Conservation (phyloP, 2,888 invertebrate species). For the Choreutis nemorana region DNA sequence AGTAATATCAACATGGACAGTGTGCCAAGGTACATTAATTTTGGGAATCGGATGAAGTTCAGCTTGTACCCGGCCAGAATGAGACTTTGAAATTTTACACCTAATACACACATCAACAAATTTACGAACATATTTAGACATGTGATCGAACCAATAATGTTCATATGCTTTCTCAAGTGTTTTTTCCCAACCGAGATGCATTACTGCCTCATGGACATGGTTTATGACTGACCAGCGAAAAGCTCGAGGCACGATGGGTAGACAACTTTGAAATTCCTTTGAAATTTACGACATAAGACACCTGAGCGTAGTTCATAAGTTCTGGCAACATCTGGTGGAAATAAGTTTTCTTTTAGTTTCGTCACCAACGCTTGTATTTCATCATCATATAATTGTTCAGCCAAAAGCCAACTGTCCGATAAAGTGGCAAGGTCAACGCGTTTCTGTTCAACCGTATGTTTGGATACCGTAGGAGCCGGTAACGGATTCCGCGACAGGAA, state of each 20-base stretch:
- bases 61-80: conserved; percentile 14
- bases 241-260: conserved; percentile 6
- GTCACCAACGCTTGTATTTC: conserved; percentile 1
- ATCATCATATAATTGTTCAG: conserved; percentile 5
- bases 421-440: conserved; percentile 2
- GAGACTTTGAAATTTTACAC: conserved; percentile 6
- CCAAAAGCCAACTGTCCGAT: conserved; percentile 1
- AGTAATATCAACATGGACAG: conserved; percentile 15
- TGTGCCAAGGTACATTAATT: conserved; percentile 14
- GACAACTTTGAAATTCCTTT: conserved; percentile 4
- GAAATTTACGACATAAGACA: conserved; percentile 7
- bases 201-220: conserved; percentile 9
- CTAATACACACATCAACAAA: conserved; percentile 16
- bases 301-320: conserved; percentile 5
- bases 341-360: neutral
- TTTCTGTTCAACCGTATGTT: conserved; percentile 1
- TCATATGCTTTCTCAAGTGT: conserved; percentile 10
- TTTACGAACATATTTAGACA: conserved; percentile 14
- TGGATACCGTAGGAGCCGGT: neutral
- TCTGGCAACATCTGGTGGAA: conserved; percentile 1
- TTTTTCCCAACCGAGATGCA: conserved; percentile 10
- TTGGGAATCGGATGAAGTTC: conserved; percentile 18
- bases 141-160: conserved; percentile 14
- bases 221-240: conserved; percentile 13
- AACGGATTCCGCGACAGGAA: neutral